Evolutionary conservation across 92 coral and sea anemone genomes (phyloP).

Genomic region (Phymanthus crucifer): DNA sequence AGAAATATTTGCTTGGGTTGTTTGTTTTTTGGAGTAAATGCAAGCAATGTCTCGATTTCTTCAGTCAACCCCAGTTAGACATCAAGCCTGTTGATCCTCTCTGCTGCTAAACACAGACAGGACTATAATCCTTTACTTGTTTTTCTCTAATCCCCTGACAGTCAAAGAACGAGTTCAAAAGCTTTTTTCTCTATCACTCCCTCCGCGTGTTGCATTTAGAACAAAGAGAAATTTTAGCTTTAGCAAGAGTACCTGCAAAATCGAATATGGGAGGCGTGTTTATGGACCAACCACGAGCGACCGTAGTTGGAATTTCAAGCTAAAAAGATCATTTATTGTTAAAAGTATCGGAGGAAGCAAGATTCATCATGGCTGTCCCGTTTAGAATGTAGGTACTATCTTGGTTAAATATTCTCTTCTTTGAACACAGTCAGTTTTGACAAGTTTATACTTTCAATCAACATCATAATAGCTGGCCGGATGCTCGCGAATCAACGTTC

Average conservation of each 20-base stretch:
- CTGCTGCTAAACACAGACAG: conserved; percentile 6
- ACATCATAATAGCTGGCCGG: conserved; percentile 33
- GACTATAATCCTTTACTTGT: conserved; percentile 5
- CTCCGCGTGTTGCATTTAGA: conserved; percentile 27
- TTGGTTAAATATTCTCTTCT: background rate
- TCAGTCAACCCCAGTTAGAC: conserved; percentile 6
- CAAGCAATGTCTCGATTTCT: conserved; percentile 20
- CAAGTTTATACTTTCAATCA: conserved; percentile 18
- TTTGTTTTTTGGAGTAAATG: conserved; percentile 35
- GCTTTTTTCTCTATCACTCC: conserved; percentile 3
- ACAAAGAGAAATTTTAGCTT: conserved; percentile 33
- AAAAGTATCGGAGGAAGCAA: background rate
- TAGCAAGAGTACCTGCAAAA: background rate
- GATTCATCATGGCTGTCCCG: conserved; percentile 17
- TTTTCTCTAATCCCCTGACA: conserved; percentile 20
- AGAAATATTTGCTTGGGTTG: conserved; percentile 27
- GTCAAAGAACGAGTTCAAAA: conserved; percentile 16
- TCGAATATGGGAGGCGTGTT: conserved; percentile 11
- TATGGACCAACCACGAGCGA: background rate
- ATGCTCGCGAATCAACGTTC: background rate
- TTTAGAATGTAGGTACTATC: conserved; percentile 26
- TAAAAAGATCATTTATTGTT: conserved; percentile 1
- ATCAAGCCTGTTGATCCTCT: conserved; percentile 15
- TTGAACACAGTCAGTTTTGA: conserved; percentile 10
- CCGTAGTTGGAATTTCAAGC: background rate